These are phyloP conservation scores for Aphaenogaster floridana DNA, from an alignment of 1,140 invertebrate species.

Conservation along the genomic window DNA sequence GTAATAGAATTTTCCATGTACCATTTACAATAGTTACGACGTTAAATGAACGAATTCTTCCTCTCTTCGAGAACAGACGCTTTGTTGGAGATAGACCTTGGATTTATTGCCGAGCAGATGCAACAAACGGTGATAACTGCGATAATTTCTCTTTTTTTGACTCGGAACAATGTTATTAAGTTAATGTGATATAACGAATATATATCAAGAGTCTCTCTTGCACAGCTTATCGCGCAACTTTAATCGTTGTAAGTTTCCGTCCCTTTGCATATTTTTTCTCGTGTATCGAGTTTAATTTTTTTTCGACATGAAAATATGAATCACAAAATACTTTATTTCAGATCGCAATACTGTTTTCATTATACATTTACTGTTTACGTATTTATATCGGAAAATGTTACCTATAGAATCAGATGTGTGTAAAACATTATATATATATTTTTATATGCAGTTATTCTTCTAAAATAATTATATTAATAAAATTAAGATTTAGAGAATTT, in stretches of 20 bases:
- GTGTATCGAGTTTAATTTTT: not conserved
- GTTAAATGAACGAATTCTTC: conserved; percentile 71
- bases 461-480: not conserved
- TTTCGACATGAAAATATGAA: not conserved
- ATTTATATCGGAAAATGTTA: not conserved
- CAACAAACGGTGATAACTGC: conserved; percentile 52
- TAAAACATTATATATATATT: conserved; percentile 24
- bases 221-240: not conserved
- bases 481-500: not conserved
- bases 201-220: not conserved
- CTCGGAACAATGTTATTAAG: conserved; percentile 31
- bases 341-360: not conserved
- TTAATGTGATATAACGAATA: not conserved
- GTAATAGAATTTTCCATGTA: conserved; percentile 70
- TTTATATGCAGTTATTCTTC: not conserved
- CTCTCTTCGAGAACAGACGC: conserved; percentile 49
- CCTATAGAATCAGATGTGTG: not conserved
- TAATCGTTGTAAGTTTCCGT: not conserved
- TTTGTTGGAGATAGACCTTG: conserved; percentile 60
- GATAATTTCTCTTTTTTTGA: conserved; percentile 49
- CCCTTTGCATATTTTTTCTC: not conserved
- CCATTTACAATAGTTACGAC: conserved; percentile 2
- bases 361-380: not conserved
- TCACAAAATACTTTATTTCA: not conserved
- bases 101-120: conserved; percentile 66